These are phyloP conservation scores for Amblyopsis hoosieri DNA, from an alignment of 2,797 vertebrate genomes.

Conservation along the genomic window DNA sequence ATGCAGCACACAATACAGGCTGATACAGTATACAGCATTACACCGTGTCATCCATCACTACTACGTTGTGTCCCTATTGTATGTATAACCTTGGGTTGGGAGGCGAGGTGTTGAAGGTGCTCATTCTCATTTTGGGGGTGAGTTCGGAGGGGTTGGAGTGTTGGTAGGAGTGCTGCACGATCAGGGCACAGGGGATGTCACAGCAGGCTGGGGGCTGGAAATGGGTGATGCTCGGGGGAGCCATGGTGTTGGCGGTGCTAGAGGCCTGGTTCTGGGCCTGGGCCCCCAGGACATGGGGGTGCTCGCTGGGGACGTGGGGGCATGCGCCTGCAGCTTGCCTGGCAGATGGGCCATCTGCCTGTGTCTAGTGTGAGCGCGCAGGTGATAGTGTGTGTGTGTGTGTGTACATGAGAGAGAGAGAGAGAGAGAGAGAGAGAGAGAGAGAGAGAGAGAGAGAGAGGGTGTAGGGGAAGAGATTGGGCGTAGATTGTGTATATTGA, in stretches of 20 bases:
- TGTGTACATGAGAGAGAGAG: slow-evolving; percentile 16
- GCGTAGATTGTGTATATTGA: slow-evolving; percentile 31
- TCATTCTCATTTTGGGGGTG: slow-evolving; percentile 77
- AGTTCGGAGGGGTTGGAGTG: slow-evolving; percentile 66
- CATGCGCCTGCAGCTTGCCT: slow-evolving; percentile 65
- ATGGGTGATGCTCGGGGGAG: slow-evolving; percentile 56
- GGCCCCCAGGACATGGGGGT: slow-evolving; percentile 54
- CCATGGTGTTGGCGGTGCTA: slow-evolving; percentile 57
- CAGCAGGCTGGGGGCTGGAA: slow-evolving; percentile 82
- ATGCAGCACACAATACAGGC: too few relatives aligned
- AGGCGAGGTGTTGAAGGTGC: slow-evolving; percentile 74
- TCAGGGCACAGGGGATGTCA: slow-evolving; percentile 76
- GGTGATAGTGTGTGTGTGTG: slow-evolving; percentile 11
- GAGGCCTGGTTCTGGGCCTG: slow-evolving; percentile 66
- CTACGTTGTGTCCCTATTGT: slow-evolving; percentile 65
- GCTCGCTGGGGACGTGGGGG: slow-evolving; percentile 65
- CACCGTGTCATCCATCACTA: slow-evolving; percentile 36
- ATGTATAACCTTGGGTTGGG: slow-evolving; percentile 78
- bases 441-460: slow-evolving; percentile 10
- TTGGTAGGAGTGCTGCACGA: slow-evolving; percentile 75
- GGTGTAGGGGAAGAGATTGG: slow-evolving; percentile 24
- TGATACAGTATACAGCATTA: too few relatives aligned
- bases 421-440: slow-evolving; percentile 21
- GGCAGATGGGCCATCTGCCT: slow-evolving; percentile 67
- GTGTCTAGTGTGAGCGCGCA: slow-evolving; percentile 48